Percentiles rank a stretch among this genome's conserved stretches.
These are phyloP conservation scores for Corydoras maculifer DNA, from an alignment of 2,113 vertebrate species.

Conservation along the genomic window DNA sequence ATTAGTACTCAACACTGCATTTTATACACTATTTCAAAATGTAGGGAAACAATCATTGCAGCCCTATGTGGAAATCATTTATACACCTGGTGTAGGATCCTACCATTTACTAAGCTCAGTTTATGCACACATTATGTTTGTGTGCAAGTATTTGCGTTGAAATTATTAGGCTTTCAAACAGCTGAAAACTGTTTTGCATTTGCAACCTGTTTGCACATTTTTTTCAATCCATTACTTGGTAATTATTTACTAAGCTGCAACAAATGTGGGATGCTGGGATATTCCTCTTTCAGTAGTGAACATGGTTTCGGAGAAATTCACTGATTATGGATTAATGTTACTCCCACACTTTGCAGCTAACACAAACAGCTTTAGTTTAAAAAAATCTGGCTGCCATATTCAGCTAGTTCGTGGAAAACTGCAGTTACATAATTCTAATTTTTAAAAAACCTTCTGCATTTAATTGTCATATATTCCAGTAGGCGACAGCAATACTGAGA, in stretches of 20 bases:
- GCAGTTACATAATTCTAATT: slow-evolving; percentile 51
- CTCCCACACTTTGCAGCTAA: slow-evolving; percentile 30
- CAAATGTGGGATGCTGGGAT: background rate
- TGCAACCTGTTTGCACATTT: background rate
- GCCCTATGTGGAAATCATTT: background rate
- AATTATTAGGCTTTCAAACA: background rate
- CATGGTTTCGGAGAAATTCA: no score
- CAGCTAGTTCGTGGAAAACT: slow-evolving; percentile 50
- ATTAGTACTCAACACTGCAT: no score
- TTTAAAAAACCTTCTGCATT: slow-evolving; percentile 25
- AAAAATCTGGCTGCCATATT: slow-evolving; percentile 63
- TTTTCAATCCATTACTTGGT: background rate
- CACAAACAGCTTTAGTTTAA: slow-evolving; percentile 52
- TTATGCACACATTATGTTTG: background rate
- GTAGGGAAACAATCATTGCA: background rate
- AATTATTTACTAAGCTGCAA: background rate
- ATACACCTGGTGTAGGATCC: background rate
- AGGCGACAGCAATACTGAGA: slow-evolving; percentile 24
- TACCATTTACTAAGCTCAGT: background rate
- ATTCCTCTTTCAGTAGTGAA: slow-evolving; percentile 1
- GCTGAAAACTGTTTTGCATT: no score
- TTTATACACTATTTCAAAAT: background rate
- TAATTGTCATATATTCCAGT: slow-evolving; percentile 26
- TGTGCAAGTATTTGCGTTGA: background rate
- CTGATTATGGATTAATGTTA: no score